These are phyloP conservation scores for Bubalus kerabau DNA, from an alignment of 2,113 vertebrate species.

Conservation along the genomic window DNA sequence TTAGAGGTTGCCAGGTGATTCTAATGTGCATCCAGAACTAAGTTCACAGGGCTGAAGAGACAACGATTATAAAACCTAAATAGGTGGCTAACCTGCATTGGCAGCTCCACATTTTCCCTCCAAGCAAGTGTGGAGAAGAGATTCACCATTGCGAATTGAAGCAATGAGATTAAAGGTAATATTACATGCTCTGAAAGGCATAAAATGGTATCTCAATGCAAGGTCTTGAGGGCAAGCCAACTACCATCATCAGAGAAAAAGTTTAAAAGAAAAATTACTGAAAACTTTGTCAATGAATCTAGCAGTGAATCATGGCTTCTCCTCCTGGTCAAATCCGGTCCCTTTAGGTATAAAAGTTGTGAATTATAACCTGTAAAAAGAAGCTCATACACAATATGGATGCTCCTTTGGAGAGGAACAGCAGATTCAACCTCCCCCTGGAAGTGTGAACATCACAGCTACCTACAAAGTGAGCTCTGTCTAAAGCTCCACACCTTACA, in stretches of 20 bases:
- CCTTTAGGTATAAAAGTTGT: not conserved
- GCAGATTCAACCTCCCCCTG: not conserved
- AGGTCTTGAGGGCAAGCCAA: conserved; percentile 28
- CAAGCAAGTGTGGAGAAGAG: not conserved
- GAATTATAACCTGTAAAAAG: not conserved
- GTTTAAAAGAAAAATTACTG: conserved; percentile 47
- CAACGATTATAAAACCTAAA: not conserved
- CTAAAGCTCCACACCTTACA: not conserved
- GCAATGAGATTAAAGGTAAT: conserved; percentile 41
- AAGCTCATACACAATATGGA: not conserved
- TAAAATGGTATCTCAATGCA: conserved; percentile 46
- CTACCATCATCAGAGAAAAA: conserved; percentile 12
- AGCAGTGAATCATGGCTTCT: not conserved
- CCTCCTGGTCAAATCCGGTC: not conserved
- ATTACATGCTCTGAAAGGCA: conserved; percentile 46
- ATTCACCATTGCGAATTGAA: conserved; percentile 30
- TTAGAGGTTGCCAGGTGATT: not conserved
- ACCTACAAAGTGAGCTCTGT: not conserved
- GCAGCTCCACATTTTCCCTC: not conserved
- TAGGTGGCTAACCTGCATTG: not conserved
- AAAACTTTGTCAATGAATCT: conserved; percentile 27
- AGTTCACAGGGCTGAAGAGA: not conserved
- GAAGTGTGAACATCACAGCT: not conserved
- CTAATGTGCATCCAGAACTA: not conserved
- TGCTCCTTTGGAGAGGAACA: not conserved